Conservation (phyloP, 2,113 vertebrate genomes). For the Regulus satrapa region DNA sequence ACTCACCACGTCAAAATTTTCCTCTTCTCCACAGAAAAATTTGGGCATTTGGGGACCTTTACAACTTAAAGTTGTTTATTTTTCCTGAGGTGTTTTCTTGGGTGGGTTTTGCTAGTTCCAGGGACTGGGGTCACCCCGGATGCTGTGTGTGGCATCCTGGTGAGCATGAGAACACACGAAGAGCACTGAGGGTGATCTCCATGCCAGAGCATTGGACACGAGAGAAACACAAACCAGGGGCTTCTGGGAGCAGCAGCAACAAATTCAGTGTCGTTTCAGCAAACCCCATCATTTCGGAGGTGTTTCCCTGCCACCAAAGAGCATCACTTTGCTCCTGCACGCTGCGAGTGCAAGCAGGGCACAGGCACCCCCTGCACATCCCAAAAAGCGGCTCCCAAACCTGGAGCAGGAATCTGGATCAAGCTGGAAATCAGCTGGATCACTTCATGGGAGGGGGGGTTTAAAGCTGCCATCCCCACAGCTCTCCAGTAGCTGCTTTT, state of each 20-base stretch:
- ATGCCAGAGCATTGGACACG: accelerated
- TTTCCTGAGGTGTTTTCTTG: background rate
- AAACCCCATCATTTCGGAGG: background rate
- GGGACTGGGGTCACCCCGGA: accelerated
- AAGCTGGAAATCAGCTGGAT: background rate
- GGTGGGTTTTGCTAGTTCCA: background rate
- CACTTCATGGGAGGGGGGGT: background rate
- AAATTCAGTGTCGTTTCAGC: background rate
- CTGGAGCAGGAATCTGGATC: too few species aligned
- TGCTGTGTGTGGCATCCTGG: background rate
- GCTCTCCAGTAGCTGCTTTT: background rate
- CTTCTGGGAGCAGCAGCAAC: background rate
- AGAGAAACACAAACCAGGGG: background rate
- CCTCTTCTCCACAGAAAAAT: background rate
- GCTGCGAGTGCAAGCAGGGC: background rate
- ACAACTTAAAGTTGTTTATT: background rate
- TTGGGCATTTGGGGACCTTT: background rate
- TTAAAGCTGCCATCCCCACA: background rate
- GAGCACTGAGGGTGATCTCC: background rate
- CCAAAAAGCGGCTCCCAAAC: background rate
- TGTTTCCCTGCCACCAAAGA: too few species aligned
- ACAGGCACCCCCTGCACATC: background rate
- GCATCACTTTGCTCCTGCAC: background rate
- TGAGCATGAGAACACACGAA: accelerated
- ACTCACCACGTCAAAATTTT: accelerated